A percentile compares a stretch with the other conserved stretches of the same genome.
Evolutionary conservation across 2,888 invertebrate genomes (phyloP).

Genomic region (Isoperla grammatica): DNA sequence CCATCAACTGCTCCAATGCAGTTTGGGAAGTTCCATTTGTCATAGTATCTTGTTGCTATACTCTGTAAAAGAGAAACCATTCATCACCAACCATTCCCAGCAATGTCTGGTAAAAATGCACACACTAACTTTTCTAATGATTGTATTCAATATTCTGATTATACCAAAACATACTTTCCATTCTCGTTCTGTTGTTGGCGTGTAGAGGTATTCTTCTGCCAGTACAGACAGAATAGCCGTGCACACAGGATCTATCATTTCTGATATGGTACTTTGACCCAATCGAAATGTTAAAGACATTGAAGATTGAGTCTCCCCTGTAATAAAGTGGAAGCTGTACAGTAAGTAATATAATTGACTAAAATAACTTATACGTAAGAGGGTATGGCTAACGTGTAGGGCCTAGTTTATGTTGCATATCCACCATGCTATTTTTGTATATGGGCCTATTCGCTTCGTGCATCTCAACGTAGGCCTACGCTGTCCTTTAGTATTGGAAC

Average conservation of each 20-base stretch:
- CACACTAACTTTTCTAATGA: no score
- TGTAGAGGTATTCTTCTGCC: not conserved
- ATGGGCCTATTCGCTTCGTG: no score
- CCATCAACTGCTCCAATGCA: conserved; percentile 32
- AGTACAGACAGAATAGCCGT: not conserved
- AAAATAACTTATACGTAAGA: no score
- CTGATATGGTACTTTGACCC: conserved; percentile 6
- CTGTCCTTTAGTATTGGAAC: no score
- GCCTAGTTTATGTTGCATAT: no score
- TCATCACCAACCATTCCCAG: no score
- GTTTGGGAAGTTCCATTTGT: conserved; percentile 31
- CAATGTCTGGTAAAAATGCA: no score
- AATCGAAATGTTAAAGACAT: conserved; percentile 3
- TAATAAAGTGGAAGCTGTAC: not conserved
- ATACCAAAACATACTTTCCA: not conserved
- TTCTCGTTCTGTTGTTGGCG: not conserved
- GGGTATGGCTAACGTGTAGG: no score
- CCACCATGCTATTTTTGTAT: no score
- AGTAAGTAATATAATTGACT: not conserved
- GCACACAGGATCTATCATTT: conserved; percentile 1
- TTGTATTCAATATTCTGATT: no score
- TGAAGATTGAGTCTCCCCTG: conserved; percentile 13
- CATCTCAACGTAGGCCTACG: no score
- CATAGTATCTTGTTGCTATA: conserved; percentile 3
- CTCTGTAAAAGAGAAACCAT: not conserved